phyloP scores from a whole-genome alignment of 2,113 vertebrate genomes.

The Willisornis vidua region DNA sequence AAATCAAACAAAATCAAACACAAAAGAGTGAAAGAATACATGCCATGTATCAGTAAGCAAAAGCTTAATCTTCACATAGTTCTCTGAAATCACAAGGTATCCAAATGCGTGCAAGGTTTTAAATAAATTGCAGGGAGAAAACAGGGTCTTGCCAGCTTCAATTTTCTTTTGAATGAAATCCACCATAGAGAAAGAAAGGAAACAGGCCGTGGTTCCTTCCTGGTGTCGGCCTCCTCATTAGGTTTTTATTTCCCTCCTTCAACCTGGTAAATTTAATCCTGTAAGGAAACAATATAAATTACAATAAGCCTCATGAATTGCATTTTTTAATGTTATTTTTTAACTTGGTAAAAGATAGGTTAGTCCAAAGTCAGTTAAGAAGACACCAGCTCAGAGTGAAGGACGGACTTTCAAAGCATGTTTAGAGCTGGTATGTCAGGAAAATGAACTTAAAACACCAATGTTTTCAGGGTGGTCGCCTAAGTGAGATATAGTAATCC shows the following conservation, averaged over 20 bases:
- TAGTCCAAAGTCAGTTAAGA: background rate
- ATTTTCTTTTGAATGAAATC: slow-evolving; percentile 77
- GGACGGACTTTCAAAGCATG: background rate
- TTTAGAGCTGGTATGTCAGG: background rate
- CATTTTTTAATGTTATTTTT: slow-evolving; percentile 4
- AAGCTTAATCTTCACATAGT: slow-evolving; percentile 81
- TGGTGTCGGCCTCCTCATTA: slow-evolving; percentile 66
- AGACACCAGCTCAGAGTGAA: background rate
- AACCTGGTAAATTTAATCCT: slow-evolving; percentile 77
- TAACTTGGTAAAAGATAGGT: background rate
- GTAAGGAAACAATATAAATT: slow-evolving; percentile 71
- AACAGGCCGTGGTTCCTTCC: slow-evolving; percentile 60
- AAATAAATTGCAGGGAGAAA: slow-evolving; percentile 77
- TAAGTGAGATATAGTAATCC: background rate
- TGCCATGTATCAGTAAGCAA: slow-evolving; percentile 81
- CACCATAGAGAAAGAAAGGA: slow-evolving; percentile 68
- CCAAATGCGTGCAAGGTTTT: slow-evolving; percentile 82
- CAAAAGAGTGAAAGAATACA: slow-evolving; percentile 77
- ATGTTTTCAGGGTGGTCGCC: background rate
- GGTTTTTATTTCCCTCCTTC: slow-evolving; percentile 67
- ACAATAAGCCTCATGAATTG: slow-evolving; percentile 10
- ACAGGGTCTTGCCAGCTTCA: slow-evolving; percentile 78
- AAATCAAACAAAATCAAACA: slow-evolving; percentile 80
- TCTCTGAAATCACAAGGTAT: slow-evolving; percentile 81
- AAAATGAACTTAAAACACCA: background rate